Conservation (phyloP, 2,797 vertebrate genomes). For the Smutsia gigantea region DNA sequence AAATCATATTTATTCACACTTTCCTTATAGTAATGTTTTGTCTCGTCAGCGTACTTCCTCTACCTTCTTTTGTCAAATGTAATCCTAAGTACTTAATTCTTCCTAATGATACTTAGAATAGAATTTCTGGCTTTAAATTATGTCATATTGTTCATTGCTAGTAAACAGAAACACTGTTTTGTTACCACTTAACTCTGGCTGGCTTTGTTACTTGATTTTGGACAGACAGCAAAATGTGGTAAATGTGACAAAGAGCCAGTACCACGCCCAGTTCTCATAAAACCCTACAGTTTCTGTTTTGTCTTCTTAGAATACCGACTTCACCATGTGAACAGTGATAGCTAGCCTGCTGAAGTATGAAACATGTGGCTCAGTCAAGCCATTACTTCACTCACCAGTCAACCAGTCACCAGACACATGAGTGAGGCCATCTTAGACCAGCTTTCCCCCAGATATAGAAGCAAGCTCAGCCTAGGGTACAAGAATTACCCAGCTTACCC, state of each 20-base stretch:
- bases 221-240: background rate
- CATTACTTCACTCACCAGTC: background rate
- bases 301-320: background rate
- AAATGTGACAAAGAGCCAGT: background rate
- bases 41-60: background rate
- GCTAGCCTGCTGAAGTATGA: background rate
- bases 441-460: background rate
- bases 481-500: background rate
- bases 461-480: background rate
- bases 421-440: background rate
- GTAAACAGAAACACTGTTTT: background rate
- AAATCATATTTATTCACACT: background rate
- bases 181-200: background rate
- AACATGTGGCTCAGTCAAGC: background rate
- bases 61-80: background rate
- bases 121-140: background rate
- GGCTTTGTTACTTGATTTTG: background rate
- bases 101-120: background rate
- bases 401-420: background rate
- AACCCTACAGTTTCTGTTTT: background rate
- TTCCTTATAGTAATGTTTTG: background rate
- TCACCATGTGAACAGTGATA: background rate
- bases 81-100: background rate
- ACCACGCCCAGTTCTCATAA: background rate
- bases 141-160: background rate